These are phyloP conservation scores for Botia almorhae DNA, from an alignment of 2,797 vertebrate species.

Conservation along the genomic window DNA sequence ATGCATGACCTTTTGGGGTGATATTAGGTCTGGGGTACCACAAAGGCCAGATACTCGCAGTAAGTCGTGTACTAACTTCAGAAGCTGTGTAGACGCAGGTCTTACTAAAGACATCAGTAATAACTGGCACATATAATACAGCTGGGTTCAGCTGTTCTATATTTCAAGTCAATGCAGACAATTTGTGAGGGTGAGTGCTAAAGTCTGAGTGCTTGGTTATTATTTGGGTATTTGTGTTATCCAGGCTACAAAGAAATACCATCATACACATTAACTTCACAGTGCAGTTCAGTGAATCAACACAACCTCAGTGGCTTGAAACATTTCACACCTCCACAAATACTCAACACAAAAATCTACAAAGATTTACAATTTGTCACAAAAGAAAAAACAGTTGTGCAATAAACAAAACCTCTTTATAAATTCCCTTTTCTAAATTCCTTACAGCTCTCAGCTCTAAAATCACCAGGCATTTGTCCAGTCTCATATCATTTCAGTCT, in stretches of 20 bases:
- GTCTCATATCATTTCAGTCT: not conserved
- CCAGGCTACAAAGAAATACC: not conserved
- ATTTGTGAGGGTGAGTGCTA: too few relatives aligned
- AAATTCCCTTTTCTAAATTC: not conserved
- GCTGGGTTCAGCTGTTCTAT: too few relatives aligned
- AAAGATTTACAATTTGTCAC: conserved; percentile 7
- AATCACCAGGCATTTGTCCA: not conserved
- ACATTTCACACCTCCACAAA: conserved; percentile 1
- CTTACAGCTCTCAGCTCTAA: not conserved
- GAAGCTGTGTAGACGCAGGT: not conserved
- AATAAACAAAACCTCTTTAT: not conserved
- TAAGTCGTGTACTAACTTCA: not conserved
- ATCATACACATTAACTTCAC: conserved; percentile 13
- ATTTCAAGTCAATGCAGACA: too few relatives aligned
- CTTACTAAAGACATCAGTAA: not conserved
- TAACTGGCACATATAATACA: too few relatives aligned
- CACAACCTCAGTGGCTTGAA: not conserved
- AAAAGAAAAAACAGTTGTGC: not conserved
- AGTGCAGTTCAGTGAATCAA: conserved; percentile 19
- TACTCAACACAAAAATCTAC: not conserved
- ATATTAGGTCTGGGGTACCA: conserved; percentile 63
- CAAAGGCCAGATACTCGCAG: conserved; percentile 34
- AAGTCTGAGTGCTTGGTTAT: too few relatives aligned
- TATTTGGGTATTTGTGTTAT: not conserved
- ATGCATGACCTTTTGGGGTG: conserved; percentile 78